Base-by-base conservation (phyloP, 2,797 vertebrate species). In the Molossus alvarezi region DNA sequence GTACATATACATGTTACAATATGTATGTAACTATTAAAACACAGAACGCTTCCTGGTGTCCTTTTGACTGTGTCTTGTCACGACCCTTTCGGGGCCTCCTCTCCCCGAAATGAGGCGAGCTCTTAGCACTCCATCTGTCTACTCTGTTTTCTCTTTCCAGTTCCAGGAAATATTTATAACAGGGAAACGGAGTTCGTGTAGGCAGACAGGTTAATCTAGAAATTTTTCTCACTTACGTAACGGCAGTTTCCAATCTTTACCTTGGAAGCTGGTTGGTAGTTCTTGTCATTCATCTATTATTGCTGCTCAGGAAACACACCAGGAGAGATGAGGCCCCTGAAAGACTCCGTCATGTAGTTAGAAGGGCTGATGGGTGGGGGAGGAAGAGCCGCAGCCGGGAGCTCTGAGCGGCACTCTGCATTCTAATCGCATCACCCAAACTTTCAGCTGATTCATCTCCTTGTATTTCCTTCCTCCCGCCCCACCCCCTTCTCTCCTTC, bases 121-220 rank as follows among this genome's bases (percentile, higher is more conserved):
- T 94, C 41, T 83, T 71, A 67, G 64, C n/a, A 82, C 71, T 76
- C 53, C 45, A 29, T 92, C 48, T 85, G 65, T 83, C 92, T 67
- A n/a, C 48, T 79, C 21, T 45, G 86, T 83, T 92, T 96, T 90
- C 64, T 86, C 48, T 83, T 95, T 91, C n/a, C 45, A 85, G 51
- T 58, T 87, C 0, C 3, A 84, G 72, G 71, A 62, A 77, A 93
- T 88, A 57, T 90, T 96, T 48, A 93, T 97, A 98, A 97, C 94
- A 96, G 95, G 92, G 97, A 95, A 97, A 95, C 89, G 69, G 77
- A 75, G 51, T 60, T 88, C 2, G 90, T 90, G 75, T 90, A 85
- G 37, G 83, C 41, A 90, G 88, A 87, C 93, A 97, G 96, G 95
- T 97, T 96, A 97, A 97, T 96, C 62, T 29, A 11, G 95, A 94